These are phyloP conservation scores for Cynopterus brachyotis DNA, from an alignment of 2,113 vertebrate species.

Conservation along the genomic window DNA sequence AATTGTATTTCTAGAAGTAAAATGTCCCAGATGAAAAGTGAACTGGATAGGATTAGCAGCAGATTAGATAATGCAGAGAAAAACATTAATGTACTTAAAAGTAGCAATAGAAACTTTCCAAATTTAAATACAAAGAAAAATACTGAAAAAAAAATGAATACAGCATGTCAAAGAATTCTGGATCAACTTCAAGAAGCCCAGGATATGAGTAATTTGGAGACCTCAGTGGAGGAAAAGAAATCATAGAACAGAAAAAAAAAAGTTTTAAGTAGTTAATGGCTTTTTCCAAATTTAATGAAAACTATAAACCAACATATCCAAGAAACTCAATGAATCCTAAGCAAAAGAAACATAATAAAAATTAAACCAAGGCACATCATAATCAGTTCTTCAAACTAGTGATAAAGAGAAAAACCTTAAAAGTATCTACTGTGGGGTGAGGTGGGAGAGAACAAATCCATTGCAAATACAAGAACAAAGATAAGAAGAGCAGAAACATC, in stretches of 20 bases:
- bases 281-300: conserved; percentile 1
- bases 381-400: not conserved
- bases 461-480: not conserved
- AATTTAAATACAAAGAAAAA: not conserved
- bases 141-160: not conserved
- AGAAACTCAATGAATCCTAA: not conserved
- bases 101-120: not conserved
- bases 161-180: not conserved
- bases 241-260: not conserved
- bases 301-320: not conserved
- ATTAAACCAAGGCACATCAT: not conserved
- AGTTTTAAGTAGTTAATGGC: not conserved
- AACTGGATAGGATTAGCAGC: not conserved
- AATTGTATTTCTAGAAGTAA: not conserved
- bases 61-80: not conserved
- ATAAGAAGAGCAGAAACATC: not conserved
- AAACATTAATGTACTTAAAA: not conserved
- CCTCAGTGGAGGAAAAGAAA: not conserved
- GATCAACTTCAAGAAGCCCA: not conserved
- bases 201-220: not conserved
- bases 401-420: not conserved
- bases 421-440: not conserved
- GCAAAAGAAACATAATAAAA: not conserved
- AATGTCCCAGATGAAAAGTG: not conserved
- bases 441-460: not conserved